Conservation (phyloP, 2,888 invertebrate species). For the Steinernema scapterisci region DNA sequence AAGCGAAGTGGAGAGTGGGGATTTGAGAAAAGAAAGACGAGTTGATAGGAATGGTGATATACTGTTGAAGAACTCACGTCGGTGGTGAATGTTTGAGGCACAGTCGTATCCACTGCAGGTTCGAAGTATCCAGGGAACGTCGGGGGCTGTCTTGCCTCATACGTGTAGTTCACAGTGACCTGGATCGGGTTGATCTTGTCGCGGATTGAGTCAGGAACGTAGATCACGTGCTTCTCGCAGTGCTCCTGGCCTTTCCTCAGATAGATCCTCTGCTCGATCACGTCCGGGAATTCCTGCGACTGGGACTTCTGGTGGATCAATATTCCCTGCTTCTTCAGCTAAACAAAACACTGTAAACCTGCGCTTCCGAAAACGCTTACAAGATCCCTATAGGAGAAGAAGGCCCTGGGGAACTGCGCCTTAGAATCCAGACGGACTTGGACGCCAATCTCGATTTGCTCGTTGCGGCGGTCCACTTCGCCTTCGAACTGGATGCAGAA, state of each 20-base stretch:
- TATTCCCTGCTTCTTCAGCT: background rate
- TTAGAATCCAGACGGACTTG: conserved; percentile 49
- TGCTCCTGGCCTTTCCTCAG: conserved; percentile 60
- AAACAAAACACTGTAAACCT: background rate
- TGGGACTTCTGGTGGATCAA: background rate
- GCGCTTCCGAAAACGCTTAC: conserved; percentile 39
- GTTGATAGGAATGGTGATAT: no score
- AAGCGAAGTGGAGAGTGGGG: no score
- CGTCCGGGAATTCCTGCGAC: conserved; percentile 56
- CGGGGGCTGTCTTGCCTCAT: conserved; percentile 52
- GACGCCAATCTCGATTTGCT: conserved; percentile 51
- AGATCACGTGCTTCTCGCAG: conserved; percentile 48
- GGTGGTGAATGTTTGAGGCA: conserved; percentile 68
- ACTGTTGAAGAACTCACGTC: conserved; percentile 57
- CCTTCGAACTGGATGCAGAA: conserved; percentile 72
- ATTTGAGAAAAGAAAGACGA: no score
- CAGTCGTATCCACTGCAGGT: conserved; percentile 70
- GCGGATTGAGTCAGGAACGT: conserved; percentile 72
- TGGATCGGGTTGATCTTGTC: conserved; percentile 91
- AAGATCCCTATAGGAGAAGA: conserved; percentile 61
- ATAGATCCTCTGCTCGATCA: conserved; percentile 58
- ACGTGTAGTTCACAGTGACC: conserved; percentile 82
- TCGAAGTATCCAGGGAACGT: conserved; percentile 61
- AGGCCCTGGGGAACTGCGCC: conserved; percentile 59
- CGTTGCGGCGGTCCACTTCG: conserved; percentile 58